Base-by-base conservation (phyloP, 2,113 vertebrate species). In the Pelobates fuscus region DNA sequence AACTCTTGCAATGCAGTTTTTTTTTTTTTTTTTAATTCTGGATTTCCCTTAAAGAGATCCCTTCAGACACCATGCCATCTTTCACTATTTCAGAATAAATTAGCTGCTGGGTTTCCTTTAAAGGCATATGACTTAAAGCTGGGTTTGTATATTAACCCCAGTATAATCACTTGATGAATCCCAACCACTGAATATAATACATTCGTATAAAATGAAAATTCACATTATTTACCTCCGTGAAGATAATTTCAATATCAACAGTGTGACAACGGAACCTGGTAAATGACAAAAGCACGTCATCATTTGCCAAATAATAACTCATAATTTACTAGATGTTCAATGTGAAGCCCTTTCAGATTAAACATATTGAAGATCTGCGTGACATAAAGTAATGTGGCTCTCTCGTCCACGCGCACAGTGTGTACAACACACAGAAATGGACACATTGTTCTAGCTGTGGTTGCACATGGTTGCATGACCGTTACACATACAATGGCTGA, bases 331-430 rank as follows among this genome's bases (percentile, higher is more conserved):
- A 11, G 25, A 59, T 76, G 30, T 68, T 77, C 41, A 77, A 77
- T 77, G 26, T 68, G 65, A 68, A 77, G 73, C 73, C 73, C 73
- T 77, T 77, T 77, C 43, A 68, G 64, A 67, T 61, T 60, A 52
- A 68, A 61, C 67, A 64, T 52, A 68, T 77, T 68, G 65, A 77
- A 77, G 14, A 77, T 68, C 66, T 68, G 10, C 2, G 10, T 77
- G 26, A 30, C 30, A 60, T 60, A 41, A n/a, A 75, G 54, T n/a
- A 44, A 67, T 32, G 43, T 24, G 24, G 43, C 23, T 23, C 41
- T 67, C 59, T 72, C 25, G 25, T 15, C n/a, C 49, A 58, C 30
- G 15, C 32, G 32, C 62, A 65, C 41, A 68, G 41, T 72, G 61
- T 63, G 70, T 72, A 72, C 70, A 72, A 72, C 70, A 72, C 62